Evolutionary conservation across 23 tunicate genomes (phyloP), one percentile per base, ranked within the genome.

Genomic region (Botrylloides violaceus): DNA sequence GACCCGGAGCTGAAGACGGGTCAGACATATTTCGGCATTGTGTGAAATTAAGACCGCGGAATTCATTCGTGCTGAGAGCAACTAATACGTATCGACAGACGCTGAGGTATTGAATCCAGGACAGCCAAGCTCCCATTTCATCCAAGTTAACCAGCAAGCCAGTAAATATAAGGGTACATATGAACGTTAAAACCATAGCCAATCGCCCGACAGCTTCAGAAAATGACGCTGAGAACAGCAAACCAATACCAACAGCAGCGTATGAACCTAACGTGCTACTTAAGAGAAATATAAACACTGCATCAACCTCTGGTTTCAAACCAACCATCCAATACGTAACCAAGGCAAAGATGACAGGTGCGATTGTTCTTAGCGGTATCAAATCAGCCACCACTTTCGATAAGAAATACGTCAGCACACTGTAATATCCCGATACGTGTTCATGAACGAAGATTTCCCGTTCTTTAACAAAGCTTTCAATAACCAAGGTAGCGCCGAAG

Each of bases 271-370:
- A 76, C 0, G 83, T 25, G 9, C 71, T 70, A 18, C 78, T 30
- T 31, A 90, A 36, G 1, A 83, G 71, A 59, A 90, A 90, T 24
- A 68, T 78, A 68, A 90, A 90, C 53, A 83, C 83, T 2, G 97
- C 68, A 27, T 70, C 85, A 36, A 66, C 81, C 27, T 90, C 97
- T 3, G 90, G 73, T 75, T 90, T 90, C 53, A 90, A 62, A n/a
- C 97, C 97, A 60, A 90, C 97, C 97, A 90, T 90, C 97, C 97
- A 90, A 70, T 90, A 90, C 2, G 97, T 90, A 22, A 90, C 79
- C 12, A 78, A 70, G 27, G 84, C 80, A 66, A 83, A 90, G 61
- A 83, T 76, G 29, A 90, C 55, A 22, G 97, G 97, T 0, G 86
- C 62, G 18, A 90, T 74, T 20, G 97, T 90, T 29, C 97, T 60